Base-by-base conservation (phyloP, 2,888 invertebrate species). In the Lithophane ornitopus region DNA sequence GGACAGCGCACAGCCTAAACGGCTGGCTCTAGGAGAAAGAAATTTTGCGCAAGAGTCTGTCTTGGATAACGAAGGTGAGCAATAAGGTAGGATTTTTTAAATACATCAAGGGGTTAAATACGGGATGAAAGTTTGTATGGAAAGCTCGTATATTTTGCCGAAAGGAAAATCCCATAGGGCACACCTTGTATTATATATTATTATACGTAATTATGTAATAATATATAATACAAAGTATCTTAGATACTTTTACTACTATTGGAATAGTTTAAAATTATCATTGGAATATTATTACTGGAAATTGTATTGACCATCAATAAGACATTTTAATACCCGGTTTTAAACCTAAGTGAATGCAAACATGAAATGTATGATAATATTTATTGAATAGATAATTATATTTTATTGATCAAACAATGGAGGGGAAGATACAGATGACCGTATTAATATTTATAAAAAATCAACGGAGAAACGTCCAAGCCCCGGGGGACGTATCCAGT, bases 361-460 rank as follows among this genome's bases (percentile, higher is more conserved):
- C 39, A 41, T 19, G 12, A 54, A 54, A 9, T 19, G 19, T 34
- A 19, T n/a, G 28, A 34, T 14, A 44, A 73, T 34, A 56, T 56
- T 73, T 56, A 34, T 26, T 73, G 34, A 26, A 56, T 11, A 19
- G 11, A 73, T 73, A 46, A 56, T 72, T 44, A 3, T 26, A 59
- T 56, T 77, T 75, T 72, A 74, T 77, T 72, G 75, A 70, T 67
- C 76, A 80, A 85, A 80, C 77, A 82, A 76, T 77, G 26, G 61
- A 63, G 39, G 28, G 70, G 59, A 44, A 71, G 58, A 61, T 56
- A 76, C 62, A 76, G 70, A 76, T 85, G 80, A 71, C 80, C 75
- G 74, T 78, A 78, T 87, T 85, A 87, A 87, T 87, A 86, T 87
- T 86, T 86, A 87, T 85, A 80, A 85, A 87, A 85, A 87, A 85